Percentiles rank a stretch among this genome's conserved stretches.
These are phyloP conservation scores for Mystacides longicornis DNA, from an alignment of 2,888 invertebrate species.

Conservation along the genomic window DNA sequence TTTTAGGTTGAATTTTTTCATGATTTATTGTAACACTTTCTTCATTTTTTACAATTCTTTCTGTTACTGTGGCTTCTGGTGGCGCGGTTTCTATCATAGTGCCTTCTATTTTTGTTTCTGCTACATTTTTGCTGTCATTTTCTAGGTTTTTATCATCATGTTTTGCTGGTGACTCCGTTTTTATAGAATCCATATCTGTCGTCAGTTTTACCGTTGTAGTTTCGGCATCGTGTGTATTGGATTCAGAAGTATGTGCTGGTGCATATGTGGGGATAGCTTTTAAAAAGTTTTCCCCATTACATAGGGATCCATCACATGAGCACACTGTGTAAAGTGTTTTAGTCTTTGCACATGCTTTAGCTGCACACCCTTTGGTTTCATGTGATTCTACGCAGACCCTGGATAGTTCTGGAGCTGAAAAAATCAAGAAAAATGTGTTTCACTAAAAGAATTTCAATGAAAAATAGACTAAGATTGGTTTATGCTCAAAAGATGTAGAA, in stretches of 20 bases:
- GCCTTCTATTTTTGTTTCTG: background rate
- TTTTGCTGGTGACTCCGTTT: background rate
- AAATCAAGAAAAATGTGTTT: no score
- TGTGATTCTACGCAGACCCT: constrained; percentile 11
- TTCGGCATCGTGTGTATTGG: background rate
- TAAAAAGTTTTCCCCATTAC: constrained; percentile 13
- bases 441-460: no score
- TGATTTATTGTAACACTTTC: background rate
- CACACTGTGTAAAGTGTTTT: constrained; percentile 14
- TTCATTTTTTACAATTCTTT: background rate
- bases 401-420: constrained; percentile 17
- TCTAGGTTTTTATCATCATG: background rate
- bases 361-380: constrained; percentile 9
- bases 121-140: background rate
- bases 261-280: constrained; percentile 6
- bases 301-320: constrained; percentile 18
- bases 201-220: constrained; percentile 2
- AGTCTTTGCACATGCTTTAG: constrained; percentile 10
- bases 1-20: constrained; percentile 7
- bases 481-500: no score
- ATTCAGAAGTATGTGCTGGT: background rate
- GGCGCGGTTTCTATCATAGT: background rate
- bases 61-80: background rate
- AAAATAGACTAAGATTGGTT: no score
- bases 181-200: background rate